Evolutionary conservation across 2,888 invertebrate species (phyloP).

Genomic region (Macaria liturata): DNA sequence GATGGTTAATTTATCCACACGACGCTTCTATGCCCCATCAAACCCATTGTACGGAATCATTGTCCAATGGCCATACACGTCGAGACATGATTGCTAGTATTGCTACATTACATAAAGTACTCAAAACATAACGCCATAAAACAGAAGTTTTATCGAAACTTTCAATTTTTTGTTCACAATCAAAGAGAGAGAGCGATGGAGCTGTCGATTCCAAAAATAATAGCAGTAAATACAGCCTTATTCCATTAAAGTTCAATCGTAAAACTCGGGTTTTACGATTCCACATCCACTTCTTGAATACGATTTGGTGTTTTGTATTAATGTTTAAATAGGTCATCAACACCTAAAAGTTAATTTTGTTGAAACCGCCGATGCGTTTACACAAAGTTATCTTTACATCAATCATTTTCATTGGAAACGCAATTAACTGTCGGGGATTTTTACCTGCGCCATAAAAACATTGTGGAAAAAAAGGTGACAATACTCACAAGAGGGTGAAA

Average conservation of each 20-base stretch:
- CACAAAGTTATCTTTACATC: slow-evolving; percentile 70
- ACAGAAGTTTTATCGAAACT: slow-evolving; percentile 42
- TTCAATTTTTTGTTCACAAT: slow-evolving; percentile 37
- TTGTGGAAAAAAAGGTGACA: slow-evolving; percentile 70
- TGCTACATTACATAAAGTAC: slow-evolving; percentile 39
- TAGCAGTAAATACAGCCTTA: slow-evolving; percentile 21
- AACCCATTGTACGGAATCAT: slow-evolving; percentile 31
- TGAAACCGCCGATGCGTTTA: slow-evolving; percentile 23
- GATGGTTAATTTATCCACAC: slow-evolving; percentile 52
- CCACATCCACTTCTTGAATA: slow-evolving; percentile 7
- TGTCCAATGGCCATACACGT: slow-evolving; percentile 31
- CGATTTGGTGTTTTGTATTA: slow-evolving; percentile 2
- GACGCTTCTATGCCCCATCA: slow-evolving; percentile 31
- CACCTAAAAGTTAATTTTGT: slow-evolving; percentile 45
- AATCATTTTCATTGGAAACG: slow-evolving; percentile 70
- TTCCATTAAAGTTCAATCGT: slow-evolving; percentile 16
- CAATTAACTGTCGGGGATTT: slow-evolving; percentile 62
- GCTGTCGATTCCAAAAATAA: slow-evolving; percentile 29
- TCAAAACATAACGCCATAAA: slow-evolving; percentile 47
- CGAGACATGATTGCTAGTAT: slow-evolving; percentile 23
- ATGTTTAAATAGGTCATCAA: slow-evolving; percentile 45
- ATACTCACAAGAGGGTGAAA: slow-evolving; percentile 66
- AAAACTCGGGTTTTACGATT: slow-evolving; percentile 15
- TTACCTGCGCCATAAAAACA: slow-evolving; percentile 60
- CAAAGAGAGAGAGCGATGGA: slow-evolving; percentile 13